These are phyloP conservation scores for Hozukius guyotensis DNA, from an alignment of 2,797 vertebrate species.

Conservation along the genomic window DNA sequence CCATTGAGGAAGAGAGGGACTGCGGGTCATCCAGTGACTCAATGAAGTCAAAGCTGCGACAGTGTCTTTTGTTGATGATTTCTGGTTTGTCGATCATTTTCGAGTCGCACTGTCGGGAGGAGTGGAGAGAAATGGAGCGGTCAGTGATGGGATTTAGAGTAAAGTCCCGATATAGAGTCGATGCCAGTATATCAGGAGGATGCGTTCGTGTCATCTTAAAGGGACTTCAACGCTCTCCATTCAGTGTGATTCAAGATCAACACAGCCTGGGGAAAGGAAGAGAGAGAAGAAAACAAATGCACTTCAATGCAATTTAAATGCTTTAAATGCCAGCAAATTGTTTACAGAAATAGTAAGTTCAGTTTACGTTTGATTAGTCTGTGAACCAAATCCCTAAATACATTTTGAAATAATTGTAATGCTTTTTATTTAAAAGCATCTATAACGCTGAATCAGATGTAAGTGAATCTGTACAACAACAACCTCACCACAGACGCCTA, in stretches of 20 bases:
- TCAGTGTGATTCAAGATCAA: slow-evolving; percentile 84
- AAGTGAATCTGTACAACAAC: not conserved
- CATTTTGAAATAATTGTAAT: not conserved
- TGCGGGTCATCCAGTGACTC: slow-evolving; percentile 92
- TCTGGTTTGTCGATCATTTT: slow-evolving; percentile 89
- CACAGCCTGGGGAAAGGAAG: slow-evolving; percentile 71
- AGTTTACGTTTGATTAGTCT: not conserved
- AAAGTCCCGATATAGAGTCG: slow-evolving; percentile 93
- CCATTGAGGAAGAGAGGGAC: slow-evolving; percentile 80
- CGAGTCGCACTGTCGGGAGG: slow-evolving; percentile 87
- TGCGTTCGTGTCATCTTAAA: slow-evolving; percentile 99
- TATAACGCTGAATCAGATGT: not conserved
- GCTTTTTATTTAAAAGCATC: not conserved
- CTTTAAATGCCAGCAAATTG: not conserved
- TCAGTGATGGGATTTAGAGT: slow-evolving; percentile 83
- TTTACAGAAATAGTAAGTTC: not conserved
- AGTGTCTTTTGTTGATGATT: slow-evolving; percentile 96
- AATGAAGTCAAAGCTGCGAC: slow-evolving; percentile 96
- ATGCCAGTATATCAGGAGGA: slow-evolving; percentile 95
- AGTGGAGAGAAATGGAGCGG: slow-evolving; percentile 76
- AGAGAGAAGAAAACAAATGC: slow-evolving; percentile 30
- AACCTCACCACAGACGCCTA: not conserved
- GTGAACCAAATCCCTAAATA: not conserved
- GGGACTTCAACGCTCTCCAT: slow-evolving; percentile 76
- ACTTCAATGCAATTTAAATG: not conserved